These are phyloP conservation scores for Oreortyx pictus DNA, from an alignment of 2,797 vertebrate species.

Conservation along the genomic window DNA sequence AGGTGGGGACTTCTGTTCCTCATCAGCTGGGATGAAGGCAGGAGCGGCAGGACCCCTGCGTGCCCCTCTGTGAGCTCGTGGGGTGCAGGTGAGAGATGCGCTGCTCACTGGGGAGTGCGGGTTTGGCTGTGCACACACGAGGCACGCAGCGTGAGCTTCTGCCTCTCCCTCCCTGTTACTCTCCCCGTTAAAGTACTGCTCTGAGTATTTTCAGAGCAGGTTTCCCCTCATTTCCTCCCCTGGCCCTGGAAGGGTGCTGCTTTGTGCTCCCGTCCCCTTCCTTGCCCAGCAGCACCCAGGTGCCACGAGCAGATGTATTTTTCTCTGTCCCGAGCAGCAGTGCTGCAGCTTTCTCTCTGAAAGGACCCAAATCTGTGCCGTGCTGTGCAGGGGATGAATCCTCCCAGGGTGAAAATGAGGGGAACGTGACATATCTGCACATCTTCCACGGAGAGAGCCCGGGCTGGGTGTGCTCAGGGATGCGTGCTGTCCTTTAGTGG, in stretches of 20 bases:
- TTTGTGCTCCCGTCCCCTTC: neutral
- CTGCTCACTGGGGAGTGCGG: no score
- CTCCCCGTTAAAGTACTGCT: rapidly evolving
- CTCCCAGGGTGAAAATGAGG: neutral
- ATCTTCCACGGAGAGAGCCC: rapidly evolving
- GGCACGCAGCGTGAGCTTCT: neutral
- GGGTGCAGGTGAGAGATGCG: neutral
- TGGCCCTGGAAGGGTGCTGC: neutral
- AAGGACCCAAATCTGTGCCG: neutral
- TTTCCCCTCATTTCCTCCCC: neutral
- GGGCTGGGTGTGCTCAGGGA: neutral
- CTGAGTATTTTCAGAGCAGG: neutral
- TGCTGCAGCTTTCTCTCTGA: neutral
- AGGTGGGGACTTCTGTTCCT: neutral
- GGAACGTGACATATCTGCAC: neutral
- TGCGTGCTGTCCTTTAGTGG: no score
- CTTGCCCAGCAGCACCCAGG: neutral
- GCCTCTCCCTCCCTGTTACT: neutral
- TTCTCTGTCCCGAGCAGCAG: neutral
- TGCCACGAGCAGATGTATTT: neutral
- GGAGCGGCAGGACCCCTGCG: neutral
- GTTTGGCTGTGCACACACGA: neutral
- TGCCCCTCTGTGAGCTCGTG: neutral
- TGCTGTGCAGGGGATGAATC: neutral
- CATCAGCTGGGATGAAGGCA: neutral